These are phyloP conservation scores for Mactromeris polynyma DNA, from an alignment of 2,888 invertebrate species.

Conservation along the genomic window DNA sequence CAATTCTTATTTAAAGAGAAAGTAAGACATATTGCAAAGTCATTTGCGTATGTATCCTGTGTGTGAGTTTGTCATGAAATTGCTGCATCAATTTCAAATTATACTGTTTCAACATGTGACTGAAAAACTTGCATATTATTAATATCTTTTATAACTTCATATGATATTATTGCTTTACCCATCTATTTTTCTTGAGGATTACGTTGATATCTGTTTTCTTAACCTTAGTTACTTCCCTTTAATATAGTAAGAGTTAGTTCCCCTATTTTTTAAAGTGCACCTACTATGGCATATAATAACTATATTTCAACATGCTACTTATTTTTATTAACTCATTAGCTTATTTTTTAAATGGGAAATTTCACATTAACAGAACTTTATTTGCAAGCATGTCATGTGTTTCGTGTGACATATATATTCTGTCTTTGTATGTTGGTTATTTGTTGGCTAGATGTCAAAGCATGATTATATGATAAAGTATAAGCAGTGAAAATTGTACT, in stretches of 20 bases:
- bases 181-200: no score
- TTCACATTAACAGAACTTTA: background rate
- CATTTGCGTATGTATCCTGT: no score
- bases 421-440: constrained; percentile 32
- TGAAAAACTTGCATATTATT: no score
- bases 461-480: constrained; percentile 5
- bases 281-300: background rate
- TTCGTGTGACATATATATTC: constrained; percentile 41
- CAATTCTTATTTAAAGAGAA: no score
- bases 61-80: no score
- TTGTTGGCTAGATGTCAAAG: constrained; percentile 27
- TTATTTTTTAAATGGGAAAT: background rate
- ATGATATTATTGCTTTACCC: no score
- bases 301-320: background rate
- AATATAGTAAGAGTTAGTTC: background rate
- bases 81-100: no score
- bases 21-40: no score
- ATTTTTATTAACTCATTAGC: background rate
- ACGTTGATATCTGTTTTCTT: no score
- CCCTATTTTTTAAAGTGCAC: background rate
- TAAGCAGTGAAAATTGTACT: background rate
- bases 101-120: no score
- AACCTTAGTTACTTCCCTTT: no score
- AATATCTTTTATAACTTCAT: no score
- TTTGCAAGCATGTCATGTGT: background rate